Conservation (phyloP, 2,797 vertebrate genomes). For the Bufotes viridis region DNA sequence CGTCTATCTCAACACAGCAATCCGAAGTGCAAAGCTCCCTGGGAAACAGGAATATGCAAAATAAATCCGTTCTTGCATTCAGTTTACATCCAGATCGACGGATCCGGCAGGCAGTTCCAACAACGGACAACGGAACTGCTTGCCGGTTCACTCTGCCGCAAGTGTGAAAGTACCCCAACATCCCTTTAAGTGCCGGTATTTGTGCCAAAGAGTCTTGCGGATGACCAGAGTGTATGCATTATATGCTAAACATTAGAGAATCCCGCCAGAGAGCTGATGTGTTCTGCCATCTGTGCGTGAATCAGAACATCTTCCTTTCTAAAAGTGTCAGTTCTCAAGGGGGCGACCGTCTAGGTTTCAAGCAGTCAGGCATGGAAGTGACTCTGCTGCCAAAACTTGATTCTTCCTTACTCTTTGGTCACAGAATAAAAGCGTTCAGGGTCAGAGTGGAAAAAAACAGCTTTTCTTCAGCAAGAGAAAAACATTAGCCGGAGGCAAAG, state of each 20-base stretch:
- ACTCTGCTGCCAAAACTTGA: not conserved
- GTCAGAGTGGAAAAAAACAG: not conserved
- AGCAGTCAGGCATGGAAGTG: slow-evolving; percentile 10
- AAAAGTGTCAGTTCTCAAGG: not conserved
- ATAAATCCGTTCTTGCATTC: no score
- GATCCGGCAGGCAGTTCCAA: no score
- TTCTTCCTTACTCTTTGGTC: not conserved
- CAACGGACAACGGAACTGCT: no score
- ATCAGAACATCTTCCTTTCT: not conserved
- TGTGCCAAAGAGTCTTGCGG: not conserved
- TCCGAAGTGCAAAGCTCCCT: no score
- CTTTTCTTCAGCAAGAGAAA: not conserved
- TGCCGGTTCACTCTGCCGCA: no score
- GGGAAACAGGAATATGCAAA: no score
- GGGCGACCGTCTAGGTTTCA: not conserved
- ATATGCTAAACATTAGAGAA: slow-evolving; percentile 17
- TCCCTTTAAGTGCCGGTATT: not conserved
- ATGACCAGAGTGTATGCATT: not conserved
- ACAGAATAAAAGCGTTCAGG: not conserved
- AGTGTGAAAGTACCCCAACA: no score
- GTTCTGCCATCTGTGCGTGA: not conserved
- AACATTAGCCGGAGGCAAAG: not conserved
- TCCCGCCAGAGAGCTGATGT: not conserved
- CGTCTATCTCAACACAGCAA: no score
- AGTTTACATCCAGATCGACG: no score